A percentile compares a stretch with the other conserved stretches of the same genome.
phyloP scores from a whole-genome alignment of 2,113 vertebrate genomes.

The Chlorodrepanis virens region DNA sequence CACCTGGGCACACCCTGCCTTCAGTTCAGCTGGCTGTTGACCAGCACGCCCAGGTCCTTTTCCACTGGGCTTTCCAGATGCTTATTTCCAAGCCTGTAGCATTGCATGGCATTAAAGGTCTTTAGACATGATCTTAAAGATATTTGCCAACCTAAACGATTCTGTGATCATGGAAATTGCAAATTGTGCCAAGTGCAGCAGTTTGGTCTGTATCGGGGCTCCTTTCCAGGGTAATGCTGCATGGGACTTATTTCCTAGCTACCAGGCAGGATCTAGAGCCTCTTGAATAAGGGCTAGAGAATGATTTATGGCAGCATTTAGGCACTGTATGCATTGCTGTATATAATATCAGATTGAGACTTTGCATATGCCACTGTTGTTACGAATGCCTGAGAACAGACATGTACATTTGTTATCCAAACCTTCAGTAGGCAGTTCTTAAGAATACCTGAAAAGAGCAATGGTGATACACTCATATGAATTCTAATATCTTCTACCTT shows the following conservation, averaged over 20 bases:
- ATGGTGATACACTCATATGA: neutral
- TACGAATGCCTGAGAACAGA: neutral
- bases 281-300: neutral
- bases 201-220: neutral
- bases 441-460: neutral
- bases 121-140: neutral
- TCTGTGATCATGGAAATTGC: neutral
- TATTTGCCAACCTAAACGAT: neutral
- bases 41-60: neutral
- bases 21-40: neutral
- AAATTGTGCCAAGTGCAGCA: neutral
- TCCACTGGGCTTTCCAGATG: neutral
- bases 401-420: neutral
- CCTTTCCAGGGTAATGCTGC: neutral
- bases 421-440: neutral
- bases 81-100: neutral
- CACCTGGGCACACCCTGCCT: neutral
- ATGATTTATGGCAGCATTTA: neutral
- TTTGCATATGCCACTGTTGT: neutral
- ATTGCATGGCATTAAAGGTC: neutral
- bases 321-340: neutral
- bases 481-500: neutral
- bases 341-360: neutral
- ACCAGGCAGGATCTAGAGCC: neutral
- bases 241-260: neutral